A percentile compares a stretch with the other conserved stretches of the same genome.
Conservation (phyloP, 2,113 vertebrate genomes). For the Nannospalax galili region DNA sequence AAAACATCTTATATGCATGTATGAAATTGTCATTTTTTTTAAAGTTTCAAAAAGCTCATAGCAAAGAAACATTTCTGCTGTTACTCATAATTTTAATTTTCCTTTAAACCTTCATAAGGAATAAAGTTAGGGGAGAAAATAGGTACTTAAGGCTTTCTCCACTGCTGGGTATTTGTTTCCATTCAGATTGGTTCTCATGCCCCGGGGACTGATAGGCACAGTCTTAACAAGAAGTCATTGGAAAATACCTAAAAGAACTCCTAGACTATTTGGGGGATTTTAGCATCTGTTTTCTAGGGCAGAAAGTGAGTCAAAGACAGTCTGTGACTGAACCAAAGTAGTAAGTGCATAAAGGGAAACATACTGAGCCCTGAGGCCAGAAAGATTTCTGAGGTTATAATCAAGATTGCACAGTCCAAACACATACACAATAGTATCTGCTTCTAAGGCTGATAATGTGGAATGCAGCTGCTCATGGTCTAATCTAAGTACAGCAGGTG, state of each 20-base stretch:
- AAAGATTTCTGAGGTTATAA: neutral
- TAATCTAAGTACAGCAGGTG: neutral
- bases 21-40: too few relatives aligned
- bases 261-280: neutral
- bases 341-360: neutral
- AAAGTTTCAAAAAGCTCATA: neutral
- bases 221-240: neutral
- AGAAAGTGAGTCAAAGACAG: slow-evolving; percentile 29
- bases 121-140: neutral
- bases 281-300: slow-evolving; percentile 46
- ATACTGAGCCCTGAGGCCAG: neutral
- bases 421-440: neutral
- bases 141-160: neutral
- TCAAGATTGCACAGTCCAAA: neutral
- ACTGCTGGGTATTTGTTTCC: neutral
- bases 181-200: neutral
- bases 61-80: neutral
- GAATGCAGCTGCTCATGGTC: neutral
- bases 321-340: neutral
- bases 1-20: too few relatives aligned
- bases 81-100: neutral
- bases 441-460: neutral
- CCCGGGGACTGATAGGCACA: neutral
- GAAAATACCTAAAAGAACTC: slow-evolving; percentile 67
- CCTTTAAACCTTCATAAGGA: slow-evolving; percentile 12